Evolutionary conservation across 2,113 vertebrate genomes (phyloP), one percentile per base, ranked within the genome.

Genomic region (Cyphomyrus discorhynchus): DNA sequence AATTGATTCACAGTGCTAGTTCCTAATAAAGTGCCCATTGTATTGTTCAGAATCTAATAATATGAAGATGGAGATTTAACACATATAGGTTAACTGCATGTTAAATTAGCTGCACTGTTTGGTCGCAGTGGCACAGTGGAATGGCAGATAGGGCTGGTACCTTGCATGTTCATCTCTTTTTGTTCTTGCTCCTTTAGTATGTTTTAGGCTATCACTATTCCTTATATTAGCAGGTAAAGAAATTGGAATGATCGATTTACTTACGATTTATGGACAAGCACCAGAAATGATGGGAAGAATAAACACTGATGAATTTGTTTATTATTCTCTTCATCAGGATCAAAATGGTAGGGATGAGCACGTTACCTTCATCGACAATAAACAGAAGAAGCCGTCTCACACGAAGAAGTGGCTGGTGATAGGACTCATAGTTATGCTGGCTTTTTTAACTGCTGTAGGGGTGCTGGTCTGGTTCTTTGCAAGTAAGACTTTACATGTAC

Each of bases 381-480:
- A 92, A 89, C 89, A 92, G 85, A 96, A 95, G 91, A 27, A 0
- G 10, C 0, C 91, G 0, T 66, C 94, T 1, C 92, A 86, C 70
- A 84, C 45, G 90, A 96, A 91, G 88, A 86, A n/a, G 0, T 42
- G 89, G 13, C 42, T 94, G 6, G 0, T 94, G n/a, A 89, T 96
- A 2, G 95, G 94, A 8, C 2, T 95, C 9, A 19, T 94, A 86
- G 90, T 49, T 0, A 1, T 95, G 58, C 89, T 96, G 66, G 27
- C 94, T 66, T 31, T 95, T 3, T 92, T 92, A 0, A 93, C 92
- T 1, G 42, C 96, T 15, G 90, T 91, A 0, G 96, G 93, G 0
- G 86, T 96, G 86, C 95, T 96, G 5, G 90, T 96, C 47, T 96
- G 95, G 95, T 80, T 92, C 24, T 96, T 96, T 92, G 70, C 92